These are phyloP conservation scores for Drosophila monieri DNA, from an alignment of 2,888 invertebrate genomes.

Conservation along the genomic window DNA sequence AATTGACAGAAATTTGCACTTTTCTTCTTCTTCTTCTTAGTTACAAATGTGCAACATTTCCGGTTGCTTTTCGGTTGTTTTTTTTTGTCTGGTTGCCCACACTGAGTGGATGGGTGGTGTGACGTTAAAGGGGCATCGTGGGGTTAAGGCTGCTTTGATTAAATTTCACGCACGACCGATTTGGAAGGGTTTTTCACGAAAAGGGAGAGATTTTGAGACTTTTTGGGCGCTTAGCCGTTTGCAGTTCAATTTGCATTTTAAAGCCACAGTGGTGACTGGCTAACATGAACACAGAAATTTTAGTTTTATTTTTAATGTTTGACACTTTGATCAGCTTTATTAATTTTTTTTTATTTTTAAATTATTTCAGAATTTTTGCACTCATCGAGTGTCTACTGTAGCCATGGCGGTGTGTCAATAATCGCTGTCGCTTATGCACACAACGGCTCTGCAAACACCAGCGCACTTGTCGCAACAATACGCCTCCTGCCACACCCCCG, in stretches of 20 bases:
- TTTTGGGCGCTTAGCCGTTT: constrained; percentile 34
- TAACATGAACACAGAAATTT: not conserved
- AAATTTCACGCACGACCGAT: constrained; percentile 76
- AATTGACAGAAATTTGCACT: constrained; percentile 76
- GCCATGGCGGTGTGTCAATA: constrained; percentile 72
- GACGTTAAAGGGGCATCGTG: constrained; percentile 7
- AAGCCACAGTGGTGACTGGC: constrained; percentile 42
- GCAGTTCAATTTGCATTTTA: constrained; percentile 68
- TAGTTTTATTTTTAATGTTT: not conserved
- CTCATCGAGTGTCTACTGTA: constrained; percentile 15
- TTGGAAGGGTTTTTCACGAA: constrained; percentile 41
- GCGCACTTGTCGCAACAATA: constrained; percentile 66
- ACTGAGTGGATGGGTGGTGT: constrained; percentile 39
- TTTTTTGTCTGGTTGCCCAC: constrained; percentile 67
- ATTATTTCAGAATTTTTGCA: not conserved
- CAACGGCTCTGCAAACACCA: constrained; percentile 69
- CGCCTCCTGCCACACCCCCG: constrained; percentile 4
- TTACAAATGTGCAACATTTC: constrained; percentile 77
- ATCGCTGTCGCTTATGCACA: constrained; percentile 73
- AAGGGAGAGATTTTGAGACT: constrained; percentile 44
- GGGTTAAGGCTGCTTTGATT: constrained; percentile 65
- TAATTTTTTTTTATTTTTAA: not conserved
- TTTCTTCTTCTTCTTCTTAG: constrained; percentile 43
- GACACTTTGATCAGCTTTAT: not conserved
- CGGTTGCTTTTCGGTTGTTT: constrained; percentile 45